Evolutionary conservation across 2,113 vertebrate species (phyloP), one percentile per base, ranked within the genome.

Genomic region (Muntiacus reevesi): DNA sequence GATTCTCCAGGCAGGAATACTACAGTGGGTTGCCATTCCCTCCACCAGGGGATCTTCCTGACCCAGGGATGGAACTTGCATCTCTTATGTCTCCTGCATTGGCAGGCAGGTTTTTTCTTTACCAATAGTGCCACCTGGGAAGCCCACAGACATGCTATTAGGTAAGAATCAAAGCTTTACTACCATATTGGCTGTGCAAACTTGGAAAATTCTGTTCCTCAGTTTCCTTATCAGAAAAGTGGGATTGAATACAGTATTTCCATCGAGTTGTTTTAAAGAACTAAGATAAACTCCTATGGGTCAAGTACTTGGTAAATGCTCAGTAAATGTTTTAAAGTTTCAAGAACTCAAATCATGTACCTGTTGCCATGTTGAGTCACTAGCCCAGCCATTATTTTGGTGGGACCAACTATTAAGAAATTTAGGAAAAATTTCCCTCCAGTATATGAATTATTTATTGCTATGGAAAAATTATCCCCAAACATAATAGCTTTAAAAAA

Each of bases 221-320:
- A 36, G n/a, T 86, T 97, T 95, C 36, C 76, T 88, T 27, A 74
- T 88, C 52, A 95, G 13, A 17, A 33, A 95, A 93, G 89, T 57
- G 25, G 17, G 3, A 4, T 54, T 91, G n/a, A 91, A 47, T 62
- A 81, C 12, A 84, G 4, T 78, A 87, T 76, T 95, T 93, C 8
- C 8, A 25, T 17, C 33, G 5, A 83, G 23, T 45, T 76, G 7
- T 87, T 90, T 94, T 79, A 30, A 97, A 87, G 13, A 79, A 92
- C 62, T 79, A 88, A 87, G 28, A 30, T 83, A 21, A 91, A 81
- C 15, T 33, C 30, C 12, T 50, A 28, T 50, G 91, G 19, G 16
- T 84, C 54, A 64, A 15, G n/a, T 89, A 28, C 28, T 52, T 84
- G 45, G 11, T 74, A 86, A 97, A 93, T 86, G 13, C 9, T 50